A percentile compares a stretch with the other conserved stretches of the same genome.
Conservation (phyloP, 2,113 vertebrate genomes). For the Onychostoma macrolepis region DNA sequence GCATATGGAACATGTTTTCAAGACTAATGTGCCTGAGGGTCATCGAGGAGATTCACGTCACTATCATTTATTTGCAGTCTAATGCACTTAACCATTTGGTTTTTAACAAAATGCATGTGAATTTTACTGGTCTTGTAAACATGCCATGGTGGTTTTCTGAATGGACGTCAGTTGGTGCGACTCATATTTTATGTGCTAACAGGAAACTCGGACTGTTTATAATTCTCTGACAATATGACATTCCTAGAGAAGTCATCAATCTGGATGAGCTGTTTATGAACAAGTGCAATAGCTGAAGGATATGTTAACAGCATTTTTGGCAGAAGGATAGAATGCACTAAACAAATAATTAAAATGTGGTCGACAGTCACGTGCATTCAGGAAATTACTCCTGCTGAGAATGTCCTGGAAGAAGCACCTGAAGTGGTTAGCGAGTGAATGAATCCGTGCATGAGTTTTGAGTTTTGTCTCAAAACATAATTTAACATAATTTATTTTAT, state of each 20-base stretch:
- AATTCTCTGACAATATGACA: neutral
- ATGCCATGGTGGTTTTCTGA: neutral
- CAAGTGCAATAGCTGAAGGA: neutral
- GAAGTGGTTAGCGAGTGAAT: neutral
- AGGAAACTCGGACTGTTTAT: constrained; percentile 11
- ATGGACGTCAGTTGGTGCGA: neutral
- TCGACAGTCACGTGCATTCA: neutral
- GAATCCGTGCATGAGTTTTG: neutral
- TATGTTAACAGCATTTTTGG: constrained; percentile 30
- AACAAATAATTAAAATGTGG: neutral
- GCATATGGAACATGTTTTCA: constrained; percentile 70
- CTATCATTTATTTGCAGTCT: neutral
- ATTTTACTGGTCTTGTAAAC: neutral
- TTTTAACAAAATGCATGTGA: neutral
- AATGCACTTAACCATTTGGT: neutral
- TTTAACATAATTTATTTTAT: neutral
- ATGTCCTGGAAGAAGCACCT: neutral
- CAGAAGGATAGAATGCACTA: neutral
- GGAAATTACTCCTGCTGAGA: neutral
- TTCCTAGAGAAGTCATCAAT: constrained; percentile 1
- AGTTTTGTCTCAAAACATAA: too few relatives aligned
- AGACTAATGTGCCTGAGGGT: constrained; percentile 18
- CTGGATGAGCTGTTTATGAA: neutral
- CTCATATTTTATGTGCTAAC: neutral
- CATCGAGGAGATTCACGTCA: constrained; percentile 47